phyloP scores from a whole-genome alignment of 64 coral and sea anemone species.

The Actinia equina region DNA sequence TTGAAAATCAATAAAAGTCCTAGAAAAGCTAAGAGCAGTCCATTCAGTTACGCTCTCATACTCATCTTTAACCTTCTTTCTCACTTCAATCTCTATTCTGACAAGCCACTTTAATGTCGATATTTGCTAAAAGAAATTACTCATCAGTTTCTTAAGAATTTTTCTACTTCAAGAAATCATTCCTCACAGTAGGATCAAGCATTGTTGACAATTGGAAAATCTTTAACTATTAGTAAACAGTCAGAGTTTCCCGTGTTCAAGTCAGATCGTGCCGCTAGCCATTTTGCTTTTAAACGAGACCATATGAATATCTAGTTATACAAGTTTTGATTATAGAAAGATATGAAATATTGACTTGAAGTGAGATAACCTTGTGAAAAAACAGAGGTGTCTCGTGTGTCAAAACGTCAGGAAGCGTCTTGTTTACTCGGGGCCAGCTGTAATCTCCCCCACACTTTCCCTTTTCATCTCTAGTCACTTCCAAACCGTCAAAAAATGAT shows the following conservation, averaged over 20 bases:
- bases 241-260: not conserved
- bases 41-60: not conserved
- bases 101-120: not conserved
- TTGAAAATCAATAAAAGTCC: too few species aligned
- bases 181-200: not conserved
- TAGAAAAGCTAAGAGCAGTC: not conserved
- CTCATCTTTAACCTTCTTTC: not conserved
- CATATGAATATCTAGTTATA: not conserved
- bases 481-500: not conserved
- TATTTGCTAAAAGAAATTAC: not conserved
- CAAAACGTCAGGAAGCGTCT: not conserved
- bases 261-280: not conserved
- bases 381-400: not conserved
- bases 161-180: not conserved
- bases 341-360: conserved; percentile 10
- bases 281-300: not conserved
- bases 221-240: not conserved
- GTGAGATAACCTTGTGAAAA: conserved; percentile 11
- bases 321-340: not conserved
- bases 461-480: not conserved
- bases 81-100: not conserved
- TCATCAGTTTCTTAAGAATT: not conserved
- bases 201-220: not conserved
- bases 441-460: not conserved
- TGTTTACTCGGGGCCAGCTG: not conserved